Evolutionary conservation across 2,797 vertebrate species (phyloP).

Genomic region (Pantherophis alleghaniensis): DNA sequence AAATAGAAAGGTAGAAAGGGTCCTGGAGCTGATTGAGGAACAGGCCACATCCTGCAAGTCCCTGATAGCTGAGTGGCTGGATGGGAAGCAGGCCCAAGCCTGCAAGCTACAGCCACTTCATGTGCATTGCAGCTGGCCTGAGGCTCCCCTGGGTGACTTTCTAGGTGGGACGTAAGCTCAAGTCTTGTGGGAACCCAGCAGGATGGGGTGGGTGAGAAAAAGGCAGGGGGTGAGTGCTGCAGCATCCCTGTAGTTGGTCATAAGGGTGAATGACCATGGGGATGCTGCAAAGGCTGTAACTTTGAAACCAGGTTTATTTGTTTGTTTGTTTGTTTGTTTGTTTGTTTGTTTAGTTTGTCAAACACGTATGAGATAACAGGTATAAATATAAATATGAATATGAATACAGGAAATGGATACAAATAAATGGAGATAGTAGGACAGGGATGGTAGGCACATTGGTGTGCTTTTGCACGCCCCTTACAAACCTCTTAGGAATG

Average conservation of each 20-base stretch:
- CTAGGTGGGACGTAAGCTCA: background rate
- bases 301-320: background rate
- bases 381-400: too few relatives aligned
- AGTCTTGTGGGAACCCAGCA: background rate
- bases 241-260: background rate
- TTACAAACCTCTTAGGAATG: too few relatives aligned
- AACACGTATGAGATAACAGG: too few relatives aligned
- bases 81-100: background rate
- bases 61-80: background rate
- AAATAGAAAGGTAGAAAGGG: background rate
- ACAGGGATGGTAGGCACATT: too few relatives aligned
- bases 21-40: background rate
- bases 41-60: background rate
- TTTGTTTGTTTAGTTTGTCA: too few relatives aligned
- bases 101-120: background rate
- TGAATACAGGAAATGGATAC: too few relatives aligned
- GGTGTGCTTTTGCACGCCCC: too few relatives aligned
- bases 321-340: too few relatives aligned
- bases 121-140: background rate
- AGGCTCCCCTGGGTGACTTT: background rate
- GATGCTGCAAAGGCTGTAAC: background rate
- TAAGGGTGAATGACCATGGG: background rate
- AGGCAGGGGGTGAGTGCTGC: rapidly evolving
- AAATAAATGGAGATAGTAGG: too few relatives aligned
- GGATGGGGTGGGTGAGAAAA: background rate